Evolutionary conservation across 2,888 invertebrate genomes (phyloP).

Genomic region (Eristalis tenax): DNA sequence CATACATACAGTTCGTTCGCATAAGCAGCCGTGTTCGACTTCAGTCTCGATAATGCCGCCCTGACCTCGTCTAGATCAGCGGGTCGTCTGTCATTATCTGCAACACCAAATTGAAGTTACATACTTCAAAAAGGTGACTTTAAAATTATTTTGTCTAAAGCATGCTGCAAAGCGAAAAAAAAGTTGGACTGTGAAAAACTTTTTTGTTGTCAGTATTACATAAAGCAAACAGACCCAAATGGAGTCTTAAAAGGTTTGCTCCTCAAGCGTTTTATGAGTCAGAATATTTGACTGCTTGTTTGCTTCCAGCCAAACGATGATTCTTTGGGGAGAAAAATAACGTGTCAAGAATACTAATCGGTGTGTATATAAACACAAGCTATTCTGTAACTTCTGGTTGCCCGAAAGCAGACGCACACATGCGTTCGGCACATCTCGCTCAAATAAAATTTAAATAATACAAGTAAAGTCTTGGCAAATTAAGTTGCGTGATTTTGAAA

Average conservation of each 20-base stretch:
- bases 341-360: constrained; percentile 33
- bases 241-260: background rate
- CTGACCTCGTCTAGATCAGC: no score
- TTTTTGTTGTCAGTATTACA: no score
- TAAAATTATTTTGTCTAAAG: no score
- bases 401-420: constrained; percentile 13
- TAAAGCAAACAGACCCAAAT: background rate
- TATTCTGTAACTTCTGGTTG: constrained; percentile 1
- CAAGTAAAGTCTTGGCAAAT: constrained; percentile 4
- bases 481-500: constrained; percentile 30
- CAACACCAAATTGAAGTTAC: no score
- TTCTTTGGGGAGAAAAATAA: background rate
- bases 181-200: background rate
- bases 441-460: constrained; percentile 6
- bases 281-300: constrained; percentile 22
- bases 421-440: constrained; percentile 9
- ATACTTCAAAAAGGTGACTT: no score
- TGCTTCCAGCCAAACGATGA: constrained; percentile 22
- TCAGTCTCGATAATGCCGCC: no score
- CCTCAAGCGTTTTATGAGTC: constrained; percentile 22
- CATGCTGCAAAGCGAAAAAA: no score
- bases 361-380: background rate
- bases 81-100: no score
- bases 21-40: no score
- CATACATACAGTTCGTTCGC: no score